These are phyloP conservation scores for Caenorhabditis japonica DNA, from an alignment of 2,888 invertebrate species.

Conservation along the genomic window DNA sequence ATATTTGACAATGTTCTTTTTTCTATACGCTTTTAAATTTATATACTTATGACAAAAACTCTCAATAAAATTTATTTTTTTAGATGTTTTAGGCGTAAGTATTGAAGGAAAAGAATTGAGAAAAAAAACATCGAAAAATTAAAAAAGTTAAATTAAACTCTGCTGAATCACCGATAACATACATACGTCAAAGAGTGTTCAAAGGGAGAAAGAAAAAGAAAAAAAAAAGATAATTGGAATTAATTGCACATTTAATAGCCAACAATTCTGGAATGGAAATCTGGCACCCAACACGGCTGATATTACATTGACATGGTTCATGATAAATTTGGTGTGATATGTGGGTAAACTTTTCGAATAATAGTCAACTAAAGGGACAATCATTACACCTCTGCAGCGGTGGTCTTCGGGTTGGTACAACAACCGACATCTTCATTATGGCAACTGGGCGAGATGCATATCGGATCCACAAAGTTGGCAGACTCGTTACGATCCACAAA, in stretches of 20 bases:
- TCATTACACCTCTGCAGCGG: background rate
- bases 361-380: no score
- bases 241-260: slow-evolving; percentile 13
- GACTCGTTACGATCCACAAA: slow-evolving; percentile 34
- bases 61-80: slow-evolving; percentile 12
- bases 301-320: slow-evolving; percentile 12
- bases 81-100: no score
- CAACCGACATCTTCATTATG: slow-evolving; percentile 49
- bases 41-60: slow-evolving; percentile 14
- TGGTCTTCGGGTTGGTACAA: slow-evolving; percentile 30
- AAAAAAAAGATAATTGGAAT: no score
- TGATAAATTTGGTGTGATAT: background rate
- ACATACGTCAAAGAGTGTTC: background rate
- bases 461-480: slow-evolving; percentile 5
- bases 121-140: no score
- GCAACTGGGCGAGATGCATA: slow-evolving; percentile 43
- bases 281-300: slow-evolving; percentile 3
- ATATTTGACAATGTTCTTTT: slow-evolving; percentile 44
- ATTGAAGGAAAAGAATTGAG: no score
- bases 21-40: slow-evolving; percentile 2
- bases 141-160: background rate
- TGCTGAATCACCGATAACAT: slow-evolving; percentile 4
- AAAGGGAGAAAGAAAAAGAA: background rate
- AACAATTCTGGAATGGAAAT: slow-evolving; percentile 23
- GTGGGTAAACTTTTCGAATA: no score